Evolutionary conservation across 2,888 invertebrate species (phyloP), one percentile per base, ranked within the genome.

Genomic region (Drosophila tanythrix): DNA sequence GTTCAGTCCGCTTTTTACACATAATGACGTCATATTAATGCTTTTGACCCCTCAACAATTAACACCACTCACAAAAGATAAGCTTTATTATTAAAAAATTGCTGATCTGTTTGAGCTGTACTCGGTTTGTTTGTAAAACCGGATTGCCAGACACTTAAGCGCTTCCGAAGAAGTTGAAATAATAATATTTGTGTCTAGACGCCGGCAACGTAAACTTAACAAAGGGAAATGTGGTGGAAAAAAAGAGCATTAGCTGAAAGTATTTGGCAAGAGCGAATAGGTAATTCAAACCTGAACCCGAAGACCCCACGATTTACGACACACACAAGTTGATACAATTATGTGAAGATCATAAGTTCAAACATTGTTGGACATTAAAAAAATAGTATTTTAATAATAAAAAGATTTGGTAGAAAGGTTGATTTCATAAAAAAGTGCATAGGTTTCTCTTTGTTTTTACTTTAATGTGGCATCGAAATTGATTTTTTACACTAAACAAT

Each of bases 31-130:
- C 74, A 83, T 50, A 57, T 35, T 15, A 60, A 65, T 77, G 89
- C 62, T 72, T 84, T 89, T 90, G 89, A 90, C 85, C 85, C 82
- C 79, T 70, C 75, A 70, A 74, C 73, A 87, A 84, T 89, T 83
- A 83, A 81, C 74, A 77, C 64, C 71, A 59, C 74, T 57, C 50
- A 66, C 55, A 69, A 58, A 58, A 70, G 36, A 50, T 53, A 48
- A 36, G 46, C 40, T 65, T 63, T 74, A 76, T 85, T 85, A 64
- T 74, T 63, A 52, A 72, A 63, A 71, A 79, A 73, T 62, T 70
- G 66, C 67, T 61, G 61, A 63, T 66, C 76, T 62, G 82, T 33
- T 78, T 75, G 65, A 58, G 46, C 21, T 38, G 67, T 68, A 58
- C 60, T 46, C 52, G 27, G 35, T 59, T 46, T 62, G 64, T 69